These are phyloP conservation scores for Pseudorasbora parva DNA, from an alignment of 2,113 vertebrate species.

Conservation along the genomic window DNA sequence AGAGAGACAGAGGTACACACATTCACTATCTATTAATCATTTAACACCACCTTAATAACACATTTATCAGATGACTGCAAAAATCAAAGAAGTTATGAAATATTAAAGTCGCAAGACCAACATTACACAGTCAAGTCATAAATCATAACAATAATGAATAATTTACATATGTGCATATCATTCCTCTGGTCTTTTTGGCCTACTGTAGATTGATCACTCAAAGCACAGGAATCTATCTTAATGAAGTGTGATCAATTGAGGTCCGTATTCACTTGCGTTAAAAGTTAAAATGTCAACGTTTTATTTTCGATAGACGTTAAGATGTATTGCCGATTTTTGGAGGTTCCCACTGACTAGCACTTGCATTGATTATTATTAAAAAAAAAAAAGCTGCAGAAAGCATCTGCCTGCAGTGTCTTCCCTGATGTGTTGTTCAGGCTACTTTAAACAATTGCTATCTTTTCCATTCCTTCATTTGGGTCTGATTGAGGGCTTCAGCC, in stretches of 20 bases:
- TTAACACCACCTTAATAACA: slow-evolving; percentile 81
- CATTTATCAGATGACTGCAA: slow-evolving; percentile 72
- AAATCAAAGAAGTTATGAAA: slow-evolving; percentile 75
- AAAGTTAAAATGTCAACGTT: neutral
- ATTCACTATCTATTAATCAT: slow-evolving; percentile 92
- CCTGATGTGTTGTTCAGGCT: slow-evolving; percentile 15
- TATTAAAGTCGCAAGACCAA: slow-evolving; percentile 63
- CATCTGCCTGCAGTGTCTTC: neutral
- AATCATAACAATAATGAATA: slow-evolving; percentile 55
- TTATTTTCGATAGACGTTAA: neutral
- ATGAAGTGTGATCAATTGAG: slow-evolving; percentile 17
- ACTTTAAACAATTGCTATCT: slow-evolving; percentile 27
- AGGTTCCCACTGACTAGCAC: neutral
- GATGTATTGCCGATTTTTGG: neutral
- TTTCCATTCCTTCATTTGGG: slow-evolving; percentile 27
- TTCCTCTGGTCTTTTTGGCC: slow-evolving; percentile 3
- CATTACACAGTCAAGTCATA: slow-evolving; percentile 46
- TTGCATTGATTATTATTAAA: neutral
- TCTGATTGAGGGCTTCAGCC: slow-evolving; percentile 27
- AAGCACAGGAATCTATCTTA: neutral
- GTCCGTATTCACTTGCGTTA: neutral
- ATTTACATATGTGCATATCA: slow-evolving; percentile 52
- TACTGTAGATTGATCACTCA: slow-evolving; percentile 37
- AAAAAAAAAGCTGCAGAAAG: neutral
- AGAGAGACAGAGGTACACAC: slow-evolving; percentile 81